Percentiles rank a stretch among this genome's conserved stretches.
phyloP scores from a whole-genome alignment of 1,140 invertebrate genomes.

The Anoplophora glabripennis region DNA sequence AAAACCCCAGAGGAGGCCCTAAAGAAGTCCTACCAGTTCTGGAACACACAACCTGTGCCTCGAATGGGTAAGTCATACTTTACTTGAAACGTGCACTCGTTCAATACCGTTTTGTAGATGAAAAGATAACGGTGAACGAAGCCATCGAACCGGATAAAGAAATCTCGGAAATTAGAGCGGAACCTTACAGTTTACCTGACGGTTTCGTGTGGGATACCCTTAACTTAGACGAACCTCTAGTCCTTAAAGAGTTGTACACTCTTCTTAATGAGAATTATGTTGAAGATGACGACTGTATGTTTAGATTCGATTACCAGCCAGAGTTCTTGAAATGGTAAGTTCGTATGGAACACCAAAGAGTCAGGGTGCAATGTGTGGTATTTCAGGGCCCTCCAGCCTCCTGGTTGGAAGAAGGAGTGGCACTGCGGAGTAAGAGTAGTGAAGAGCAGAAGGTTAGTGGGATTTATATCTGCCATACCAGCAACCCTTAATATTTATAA shows the following conservation, averaged over 20 bases:
- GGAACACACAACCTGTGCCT: constrained; percentile 98
- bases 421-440: constrained; percentile 93
- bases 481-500: constrained; percentile 89
- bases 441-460: constrained; percentile 91
- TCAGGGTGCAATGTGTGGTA: too few species aligned
- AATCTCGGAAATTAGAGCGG: constrained; percentile 76
- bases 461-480: constrained; percentile 97
- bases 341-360: neutral
- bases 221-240: constrained; percentile 81
- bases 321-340: constrained; percentile 92
- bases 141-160: constrained; percentile 87
- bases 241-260: constrained; percentile 92
- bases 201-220: constrained; percentile 96
- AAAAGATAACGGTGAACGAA: constrained; percentile 75
- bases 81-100: neutral
- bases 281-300: constrained; percentile 99
- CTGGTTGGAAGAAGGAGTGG: constrained; percentile 94
- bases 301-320: constrained; percentile 97
- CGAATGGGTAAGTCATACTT: constrained; percentile 75
- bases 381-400: constrained; percentile 90
- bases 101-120: constrained; percentile 54
- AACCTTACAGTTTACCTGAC: constrained; percentile 91
- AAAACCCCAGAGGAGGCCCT: constrained; percentile 74
- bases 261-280: constrained; percentile 99
- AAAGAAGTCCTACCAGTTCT: constrained; percentile 91